Percentiles rank a stretch among this genome's conserved stretches.
phyloP scores from a whole-genome alignment of 2,888 invertebrate species.

The Timema cristinae region DNA sequence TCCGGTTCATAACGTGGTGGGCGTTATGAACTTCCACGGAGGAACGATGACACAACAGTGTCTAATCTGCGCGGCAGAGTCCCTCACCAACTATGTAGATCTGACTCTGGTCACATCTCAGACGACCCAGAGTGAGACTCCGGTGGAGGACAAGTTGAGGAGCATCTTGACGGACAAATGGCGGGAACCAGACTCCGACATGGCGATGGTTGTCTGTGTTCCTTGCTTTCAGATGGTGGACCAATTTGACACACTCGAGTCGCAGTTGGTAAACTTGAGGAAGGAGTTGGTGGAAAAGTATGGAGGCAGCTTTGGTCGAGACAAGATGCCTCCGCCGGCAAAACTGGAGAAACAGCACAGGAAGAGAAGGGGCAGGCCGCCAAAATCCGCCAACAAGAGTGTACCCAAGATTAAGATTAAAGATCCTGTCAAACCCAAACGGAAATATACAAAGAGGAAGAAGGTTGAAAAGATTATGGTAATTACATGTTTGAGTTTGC shows the following conservation, averaged over 20 bases:
- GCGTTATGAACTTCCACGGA: constrained; percentile 23
- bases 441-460: constrained; percentile 4
- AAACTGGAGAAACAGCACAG: constrained; percentile 10
- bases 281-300: constrained; percentile 22
- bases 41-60: constrained; percentile 24
- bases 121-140: constrained; percentile 25
- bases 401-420: constrained; percentile 5
- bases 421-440: constrained; percentile 7
- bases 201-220: constrained; percentile 23
- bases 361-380: constrained; percentile 11
- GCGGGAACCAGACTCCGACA: constrained; percentile 20
- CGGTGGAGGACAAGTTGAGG: constrained; percentile 26
- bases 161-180: constrained; percentile 25
- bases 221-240: constrained; percentile 28
- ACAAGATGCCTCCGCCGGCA: constrained; percentile 13
- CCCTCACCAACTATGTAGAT: constrained; percentile 28
- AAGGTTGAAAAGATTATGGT: not conserved
- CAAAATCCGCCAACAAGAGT: not conserved
- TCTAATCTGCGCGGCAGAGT: constrained; percentile 28
- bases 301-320: constrained; percentile 14
- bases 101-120: constrained; percentile 26
- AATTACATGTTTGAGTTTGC: not conserved
- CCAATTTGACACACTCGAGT: constrained; percentile 24
- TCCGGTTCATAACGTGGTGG: constrained; percentile 19
- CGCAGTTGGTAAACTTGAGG: constrained; percentile 21